Percentiles rank a stretch among this genome's conserved stretches.
phyloP scores from a whole-genome alignment of 2,113 vertebrate genomes.

The Agapornis roseicollis region DNA sequence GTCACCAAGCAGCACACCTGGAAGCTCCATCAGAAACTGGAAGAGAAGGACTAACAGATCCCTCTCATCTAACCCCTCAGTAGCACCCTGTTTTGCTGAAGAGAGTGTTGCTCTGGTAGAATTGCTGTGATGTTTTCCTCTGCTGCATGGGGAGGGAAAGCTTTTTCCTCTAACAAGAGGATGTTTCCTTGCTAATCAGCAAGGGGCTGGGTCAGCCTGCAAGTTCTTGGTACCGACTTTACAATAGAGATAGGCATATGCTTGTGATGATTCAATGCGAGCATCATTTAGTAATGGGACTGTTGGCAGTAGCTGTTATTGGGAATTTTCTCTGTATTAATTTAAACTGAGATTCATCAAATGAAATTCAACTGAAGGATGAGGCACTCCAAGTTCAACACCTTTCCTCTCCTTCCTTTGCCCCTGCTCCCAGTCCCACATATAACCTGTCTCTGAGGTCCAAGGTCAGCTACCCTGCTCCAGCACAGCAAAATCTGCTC shows the following conservation, averaged over 20 bases:
- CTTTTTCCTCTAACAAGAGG: neutral
- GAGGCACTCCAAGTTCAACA: neutral
- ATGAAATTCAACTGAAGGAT: neutral
- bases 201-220: neutral
- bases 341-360: neutral
- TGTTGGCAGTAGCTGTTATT: neutral
- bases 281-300: neutral
- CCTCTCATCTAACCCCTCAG: neutral
- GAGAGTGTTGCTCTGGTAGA: neutral
- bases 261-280: conserved; percentile 1
- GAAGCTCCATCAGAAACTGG: neutral
- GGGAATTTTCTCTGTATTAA: neutral
- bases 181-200: neutral
- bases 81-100: neutral
- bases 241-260: neutral
- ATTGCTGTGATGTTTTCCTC: neutral
- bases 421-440: neutral
- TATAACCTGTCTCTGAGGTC: neutral
- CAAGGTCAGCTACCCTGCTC: conserved; percentile 9
- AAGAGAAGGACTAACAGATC: neutral
- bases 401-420: neutral
- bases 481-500: conserved; percentile 30
- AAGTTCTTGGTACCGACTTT: neutral
- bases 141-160: neutral
- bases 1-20: neutral